A percentile compares a stretch with the other conserved stretches of the same genome.
Conservation (phyloP, 1,140 invertebrate genomes). For the Arion vulgaris region DNA sequence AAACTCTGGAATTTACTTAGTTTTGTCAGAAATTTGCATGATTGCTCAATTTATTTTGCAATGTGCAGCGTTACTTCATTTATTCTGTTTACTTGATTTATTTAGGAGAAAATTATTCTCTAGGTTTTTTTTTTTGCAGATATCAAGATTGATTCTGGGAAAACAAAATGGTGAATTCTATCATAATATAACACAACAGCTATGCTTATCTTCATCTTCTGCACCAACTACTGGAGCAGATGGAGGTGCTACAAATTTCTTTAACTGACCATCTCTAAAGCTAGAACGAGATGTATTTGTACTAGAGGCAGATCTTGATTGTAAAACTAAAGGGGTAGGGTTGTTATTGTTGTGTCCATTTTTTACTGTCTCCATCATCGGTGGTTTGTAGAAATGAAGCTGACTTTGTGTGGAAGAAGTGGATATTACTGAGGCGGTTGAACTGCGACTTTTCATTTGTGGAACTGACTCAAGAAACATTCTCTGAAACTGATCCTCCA, state of each 20-base stretch:
- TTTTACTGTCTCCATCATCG: conserved; percentile 49
- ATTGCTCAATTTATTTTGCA: no score
- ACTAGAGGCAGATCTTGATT: not conserved
- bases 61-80: no score
- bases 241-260: conserved; percentile 49
- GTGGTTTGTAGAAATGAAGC: conserved; percentile 34
- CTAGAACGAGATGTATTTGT: conserved; percentile 14
- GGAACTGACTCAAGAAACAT: conserved; percentile 59
- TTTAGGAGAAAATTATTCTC: no score
- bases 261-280: conserved; percentile 43
- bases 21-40: no score
- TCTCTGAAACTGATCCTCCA: conserved; percentile 54
- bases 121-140: no score
- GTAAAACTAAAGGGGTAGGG: not conserved
- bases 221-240: conserved; percentile 51
- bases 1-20: no score
- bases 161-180: no score
- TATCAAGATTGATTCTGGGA: no score
- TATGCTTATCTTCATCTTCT: conserved; percentile 53
- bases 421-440: not conserved
- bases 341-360: conserved; percentile 57
- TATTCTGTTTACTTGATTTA: no score
- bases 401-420: not conserved
- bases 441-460: not conserved
- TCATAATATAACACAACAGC: conserved; percentile 58